Evolutionary conservation across 2,797 vertebrate genomes (phyloP).

Genomic region (Macroramphosus scolopax): DNA sequence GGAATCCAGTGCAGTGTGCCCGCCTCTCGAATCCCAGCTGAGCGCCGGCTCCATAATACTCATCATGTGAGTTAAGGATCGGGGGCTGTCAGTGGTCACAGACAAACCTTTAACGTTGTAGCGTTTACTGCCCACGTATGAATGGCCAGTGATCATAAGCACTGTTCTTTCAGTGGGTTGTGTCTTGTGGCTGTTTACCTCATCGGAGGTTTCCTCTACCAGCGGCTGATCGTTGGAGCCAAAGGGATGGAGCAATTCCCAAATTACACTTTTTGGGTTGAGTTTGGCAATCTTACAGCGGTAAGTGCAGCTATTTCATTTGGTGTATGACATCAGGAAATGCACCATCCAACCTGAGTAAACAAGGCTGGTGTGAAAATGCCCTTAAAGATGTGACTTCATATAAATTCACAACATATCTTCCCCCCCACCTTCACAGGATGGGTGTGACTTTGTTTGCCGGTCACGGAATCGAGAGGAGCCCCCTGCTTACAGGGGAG

Average conservation of each 20-base stretch:
- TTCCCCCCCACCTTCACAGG: slow-evolving; percentile 74
- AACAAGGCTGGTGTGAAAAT: no score
- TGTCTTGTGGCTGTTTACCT: slow-evolving; percentile 87
- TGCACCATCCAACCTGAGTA: no score
- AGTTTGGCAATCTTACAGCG: slow-evolving; percentile 91
- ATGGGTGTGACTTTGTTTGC: slow-evolving; percentile 96
- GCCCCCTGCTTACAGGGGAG: slow-evolving; percentile 84
- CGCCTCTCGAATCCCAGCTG: slow-evolving; percentile 78
- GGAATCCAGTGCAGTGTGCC: slow-evolving; percentile 86
- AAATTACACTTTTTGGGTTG: slow-evolving; percentile 92
- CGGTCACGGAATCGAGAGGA: slow-evolving; percentile 83
- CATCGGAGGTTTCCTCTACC: slow-evolving; percentile 92
- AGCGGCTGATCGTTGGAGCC: slow-evolving; percentile 92
- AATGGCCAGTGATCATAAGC: neutral
- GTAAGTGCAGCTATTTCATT: slow-evolving; percentile 67
- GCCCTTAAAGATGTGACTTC: no score
- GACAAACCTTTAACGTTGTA: no score
- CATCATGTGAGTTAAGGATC: slow-evolving; percentile 83
- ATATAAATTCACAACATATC: neutral
- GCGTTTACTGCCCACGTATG: neutral
- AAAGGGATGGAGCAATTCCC: slow-evolving; percentile 98
- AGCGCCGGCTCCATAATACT: slow-evolving; percentile 89
- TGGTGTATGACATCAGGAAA: neutral
- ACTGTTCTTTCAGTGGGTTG: slow-evolving; percentile 72
- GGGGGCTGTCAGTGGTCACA: neutral